Evolutionary conservation across 1,140 invertebrate genomes (phyloP).

Genomic region (Telenomus remus): DNA sequence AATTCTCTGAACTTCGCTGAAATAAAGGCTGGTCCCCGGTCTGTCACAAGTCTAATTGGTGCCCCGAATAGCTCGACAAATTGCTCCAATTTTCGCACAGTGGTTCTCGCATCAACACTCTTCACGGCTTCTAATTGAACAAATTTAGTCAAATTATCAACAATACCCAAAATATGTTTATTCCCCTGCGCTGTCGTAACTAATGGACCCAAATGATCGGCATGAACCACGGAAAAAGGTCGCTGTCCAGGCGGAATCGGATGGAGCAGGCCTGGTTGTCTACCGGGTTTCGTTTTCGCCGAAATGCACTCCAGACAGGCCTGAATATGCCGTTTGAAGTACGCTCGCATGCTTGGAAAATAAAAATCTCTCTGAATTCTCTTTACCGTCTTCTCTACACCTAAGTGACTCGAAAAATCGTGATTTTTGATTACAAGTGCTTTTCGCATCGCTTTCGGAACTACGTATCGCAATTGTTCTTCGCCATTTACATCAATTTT

Average conservation of each 20-base stretch:
- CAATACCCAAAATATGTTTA: too few relatives aligned
- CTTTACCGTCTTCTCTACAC: conserved; percentile 1
- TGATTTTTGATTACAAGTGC: conserved; percentile 21
- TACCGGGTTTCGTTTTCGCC: neutral
- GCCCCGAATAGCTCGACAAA: conserved; percentile 9
- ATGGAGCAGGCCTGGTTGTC: neutral
- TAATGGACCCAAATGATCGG: conserved; percentile 26
- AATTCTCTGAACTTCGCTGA: conserved; percentile 35
- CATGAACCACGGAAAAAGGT: conserved; percentile 11
- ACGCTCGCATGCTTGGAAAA: conserved; percentile 11
- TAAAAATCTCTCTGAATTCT: conserved; percentile 10
- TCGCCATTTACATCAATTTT: neutral
- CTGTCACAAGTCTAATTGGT: conserved; percentile 7
- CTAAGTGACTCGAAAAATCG: conserved; percentile 14
- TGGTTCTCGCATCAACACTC: neutral
- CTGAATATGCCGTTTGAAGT: conserved; percentile 17
- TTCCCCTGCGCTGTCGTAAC: neutral
- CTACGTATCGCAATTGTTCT: conserved; percentile 7
- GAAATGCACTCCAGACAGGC: conserved; percentile 12
- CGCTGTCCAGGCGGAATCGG: conserved; percentile 6
- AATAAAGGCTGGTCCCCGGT: conserved; percentile 20
- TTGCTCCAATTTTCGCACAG: conserved; percentile 13
- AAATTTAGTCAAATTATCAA: too few relatives aligned
- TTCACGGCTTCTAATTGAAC: neutral
- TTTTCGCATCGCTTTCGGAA: conserved; percentile 22